These are phyloP conservation scores for Achlya flavicornis DNA, from an alignment of 2,888 invertebrate genomes.

Conservation along the genomic window DNA sequence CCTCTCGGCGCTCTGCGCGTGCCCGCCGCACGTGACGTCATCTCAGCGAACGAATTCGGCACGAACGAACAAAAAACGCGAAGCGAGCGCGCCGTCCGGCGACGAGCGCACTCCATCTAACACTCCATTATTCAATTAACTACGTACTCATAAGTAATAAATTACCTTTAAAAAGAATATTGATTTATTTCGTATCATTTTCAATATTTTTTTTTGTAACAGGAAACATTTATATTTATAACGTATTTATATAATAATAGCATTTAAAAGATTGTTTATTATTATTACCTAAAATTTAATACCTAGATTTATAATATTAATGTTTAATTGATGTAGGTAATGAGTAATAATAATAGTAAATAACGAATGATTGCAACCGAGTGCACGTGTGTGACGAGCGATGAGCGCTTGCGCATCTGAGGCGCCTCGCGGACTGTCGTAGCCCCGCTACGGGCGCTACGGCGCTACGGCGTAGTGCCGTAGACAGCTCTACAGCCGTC, in stretches of 20 bases:
- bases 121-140: constrained; percentile 83
- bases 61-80: constrained; percentile 74
- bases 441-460: constrained; percentile 19
- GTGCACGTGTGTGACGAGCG: constrained; percentile 73
- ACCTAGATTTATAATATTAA: constrained; percentile 81
- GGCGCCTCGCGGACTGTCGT: constrained; percentile 33
- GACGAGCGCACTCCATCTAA: constrained; percentile 74
- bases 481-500: constrained; percentile 36
- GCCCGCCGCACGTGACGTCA: constrained; percentile 42
- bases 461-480: constrained; percentile 38
- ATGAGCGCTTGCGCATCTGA: constrained; percentile 46
- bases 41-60: constrained; percentile 74
- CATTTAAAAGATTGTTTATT: constrained; percentile 85
- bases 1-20: constrained; percentile 37
- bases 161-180: constrained; percentile 83
- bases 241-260: constrained; percentile 85
- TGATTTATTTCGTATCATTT: constrained; percentile 83
- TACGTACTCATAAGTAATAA: constrained; percentile 83
- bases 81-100: constrained; percentile 74
- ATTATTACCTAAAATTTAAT: constrained; percentile 84
- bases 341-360: constrained; percentile 80
- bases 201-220: constrained; percentile 84
- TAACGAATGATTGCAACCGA: constrained; percentile 79
- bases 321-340: constrained; percentile 84
- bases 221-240: constrained; percentile 85